These are phyloP conservation scores for Xiphophorus couchianus DNA, from an alignment of 2,113 vertebrate genomes.

Conservation along the genomic window DNA sequence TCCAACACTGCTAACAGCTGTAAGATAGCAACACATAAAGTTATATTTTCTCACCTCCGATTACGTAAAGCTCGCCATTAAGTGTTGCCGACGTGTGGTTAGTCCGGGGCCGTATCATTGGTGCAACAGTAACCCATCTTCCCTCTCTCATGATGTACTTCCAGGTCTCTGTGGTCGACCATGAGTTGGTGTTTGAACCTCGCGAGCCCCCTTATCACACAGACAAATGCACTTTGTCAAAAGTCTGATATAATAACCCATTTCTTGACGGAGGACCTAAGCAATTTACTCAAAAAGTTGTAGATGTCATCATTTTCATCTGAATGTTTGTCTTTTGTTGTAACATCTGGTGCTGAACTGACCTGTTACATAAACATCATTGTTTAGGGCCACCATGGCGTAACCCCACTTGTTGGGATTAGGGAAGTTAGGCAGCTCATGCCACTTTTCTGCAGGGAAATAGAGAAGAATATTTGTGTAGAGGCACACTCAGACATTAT, in stretches of 20 bases:
- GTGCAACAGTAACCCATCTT: constrained; percentile 85
- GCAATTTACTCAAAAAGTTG: background rate
- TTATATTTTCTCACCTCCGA: constrained; percentile 87
- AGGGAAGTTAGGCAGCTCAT: constrained; percentile 90
- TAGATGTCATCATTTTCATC: background rate
- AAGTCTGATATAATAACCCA: constrained; percentile 18
- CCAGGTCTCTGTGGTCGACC: constrained; percentile 96
- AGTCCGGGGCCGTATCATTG: constrained; percentile 92
- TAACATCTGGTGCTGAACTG: constrained; percentile 36
- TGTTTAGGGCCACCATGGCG: constrained; percentile 90
- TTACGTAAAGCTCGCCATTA: constrained; percentile 94
- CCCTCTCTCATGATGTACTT: constrained; percentile 88
- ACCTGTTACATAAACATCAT: constrained; percentile 94
- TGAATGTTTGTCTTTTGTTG: background rate
- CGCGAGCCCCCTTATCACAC: constrained; percentile 87
- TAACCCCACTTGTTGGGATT: constrained; percentile 98
- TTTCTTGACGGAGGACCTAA: constrained; percentile 11
- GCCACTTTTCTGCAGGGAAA: constrained; percentile 85
- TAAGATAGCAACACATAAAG: constrained; percentile 13
- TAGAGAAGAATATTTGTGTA: background rate
- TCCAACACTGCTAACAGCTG: constrained; percentile 33
- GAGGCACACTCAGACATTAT: background rate
- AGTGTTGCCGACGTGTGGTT: constrained; percentile 90
- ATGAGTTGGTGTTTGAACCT: constrained; percentile 89
- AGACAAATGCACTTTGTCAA: constrained; percentile 27